phyloP scores from a whole-genome alignment of 2,113 vertebrate species.

The Gasterosteus nipponicus region DNA sequence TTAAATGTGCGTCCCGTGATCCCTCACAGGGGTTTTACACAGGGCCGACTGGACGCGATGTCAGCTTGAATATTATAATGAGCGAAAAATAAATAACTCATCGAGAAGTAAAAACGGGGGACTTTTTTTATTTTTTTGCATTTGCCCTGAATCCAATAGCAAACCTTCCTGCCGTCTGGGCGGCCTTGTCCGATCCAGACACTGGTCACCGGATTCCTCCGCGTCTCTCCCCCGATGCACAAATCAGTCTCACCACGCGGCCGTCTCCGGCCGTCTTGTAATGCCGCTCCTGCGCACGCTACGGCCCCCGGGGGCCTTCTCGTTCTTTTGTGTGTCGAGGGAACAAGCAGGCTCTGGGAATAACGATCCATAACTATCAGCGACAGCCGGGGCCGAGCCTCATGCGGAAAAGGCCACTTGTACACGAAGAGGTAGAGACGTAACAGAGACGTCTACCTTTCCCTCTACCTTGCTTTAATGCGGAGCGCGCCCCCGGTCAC shows the following conservation, averaged over 20 bases:
- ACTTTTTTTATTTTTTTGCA: constrained; percentile 50
- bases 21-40: constrained; percentile 70
- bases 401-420: constrained; percentile 70
- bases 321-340: constrained; percentile 70
- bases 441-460: constrained; percentile 49
- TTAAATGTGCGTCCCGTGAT: constrained; percentile 74
- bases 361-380: constrained; percentile 77
- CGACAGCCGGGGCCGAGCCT: constrained; percentile 67
- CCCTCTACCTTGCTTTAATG: constrained; percentile 56
- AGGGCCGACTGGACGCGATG: constrained; percentile 76
- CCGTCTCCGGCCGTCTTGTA: constrained; percentile 60
- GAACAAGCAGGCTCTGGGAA: constrained; percentile 62
- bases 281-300: constrained; percentile 44
- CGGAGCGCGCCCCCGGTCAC: constrained; percentile 36
- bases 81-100: constrained; percentile 77
- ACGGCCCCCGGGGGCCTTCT: constrained; percentile 65
- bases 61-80: constrained; percentile 82
- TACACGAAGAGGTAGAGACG: constrained; percentile 71
- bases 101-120: constrained; percentile 71
- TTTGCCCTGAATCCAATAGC: constrained; percentile 76
- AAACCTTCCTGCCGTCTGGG: constrained; percentile 60
- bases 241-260: constrained; percentile 69
- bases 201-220: constrained; percentile 64
- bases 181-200: constrained; percentile 70
- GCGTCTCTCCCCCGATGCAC: constrained; percentile 64